Evolutionary conservation across 2,888 invertebrate genomes (phyloP).

Genomic region (Synergus laeviventris): DNA sequence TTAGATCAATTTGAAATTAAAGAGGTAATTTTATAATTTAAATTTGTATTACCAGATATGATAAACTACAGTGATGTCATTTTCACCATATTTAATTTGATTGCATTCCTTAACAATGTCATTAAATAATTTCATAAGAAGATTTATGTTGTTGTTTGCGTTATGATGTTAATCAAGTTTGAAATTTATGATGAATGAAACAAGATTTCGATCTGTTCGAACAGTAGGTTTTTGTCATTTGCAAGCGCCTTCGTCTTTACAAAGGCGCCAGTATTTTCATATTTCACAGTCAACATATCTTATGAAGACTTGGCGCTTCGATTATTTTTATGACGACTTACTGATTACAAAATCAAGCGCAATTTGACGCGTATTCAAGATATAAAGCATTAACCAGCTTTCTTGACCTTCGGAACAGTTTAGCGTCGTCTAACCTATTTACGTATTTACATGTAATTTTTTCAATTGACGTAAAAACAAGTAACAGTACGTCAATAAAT

Average conservation of each 20-base stretch:
- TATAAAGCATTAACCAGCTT: conserved; percentile 12
- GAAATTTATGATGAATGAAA: not conserved
- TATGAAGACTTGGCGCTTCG: conserved; percentile 7
- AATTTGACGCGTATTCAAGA: conserved; percentile 32
- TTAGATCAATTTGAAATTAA: not conserved
- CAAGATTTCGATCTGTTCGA: not conserved
- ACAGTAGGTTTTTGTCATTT: not conserved
- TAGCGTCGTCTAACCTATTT: not conserved
- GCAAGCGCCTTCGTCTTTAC: too few species aligned
- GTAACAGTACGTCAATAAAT: not conserved
- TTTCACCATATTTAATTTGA: too few species aligned
- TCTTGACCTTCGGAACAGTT: conserved; percentile 29
- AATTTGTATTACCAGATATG: too few species aligned
- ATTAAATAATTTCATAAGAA: not conserved
- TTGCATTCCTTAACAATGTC: too few species aligned
- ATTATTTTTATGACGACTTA: conserved; percentile 20
- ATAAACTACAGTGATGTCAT: too few species aligned
- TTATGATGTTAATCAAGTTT: not conserved
- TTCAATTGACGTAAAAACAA: not conserved
- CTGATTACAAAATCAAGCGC: conserved; percentile 20
- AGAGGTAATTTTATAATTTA: too few species aligned
- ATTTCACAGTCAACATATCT: not conserved
- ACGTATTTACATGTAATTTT: not conserved
- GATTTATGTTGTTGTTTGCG: not conserved
- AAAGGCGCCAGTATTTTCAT: not conserved